A percentile compares a stretch with the other conserved stretches of the same genome.
These are phyloP conservation scores for Malacoraja senta DNA, from an alignment of 2,797 vertebrate genomes.

Conservation along the genomic window DNA sequence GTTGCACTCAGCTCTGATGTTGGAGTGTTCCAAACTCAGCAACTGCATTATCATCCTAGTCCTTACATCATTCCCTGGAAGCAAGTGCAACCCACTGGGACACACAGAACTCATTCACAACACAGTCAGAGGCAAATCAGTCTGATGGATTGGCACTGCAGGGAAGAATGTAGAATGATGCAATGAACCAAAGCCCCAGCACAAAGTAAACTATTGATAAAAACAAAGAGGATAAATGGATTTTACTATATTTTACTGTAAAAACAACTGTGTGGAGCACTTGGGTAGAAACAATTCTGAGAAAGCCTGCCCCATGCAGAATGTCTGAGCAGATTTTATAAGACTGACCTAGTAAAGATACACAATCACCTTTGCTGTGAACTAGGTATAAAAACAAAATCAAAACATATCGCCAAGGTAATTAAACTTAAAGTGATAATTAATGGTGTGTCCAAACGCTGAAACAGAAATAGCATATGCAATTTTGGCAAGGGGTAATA, in stretches of 20 bases:
- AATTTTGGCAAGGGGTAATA: not conserved
- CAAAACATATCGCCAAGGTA: not conserved
- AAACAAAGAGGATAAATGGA: not conserved
- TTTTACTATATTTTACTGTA: not conserved
- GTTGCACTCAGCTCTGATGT: too few species aligned
- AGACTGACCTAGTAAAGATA: not conserved
- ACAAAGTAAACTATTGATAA: not conserved
- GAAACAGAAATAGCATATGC: not conserved
- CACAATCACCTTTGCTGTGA: not conserved
- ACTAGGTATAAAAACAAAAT: not conserved
- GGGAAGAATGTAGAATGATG: not conserved
- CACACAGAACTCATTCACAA: conserved; percentile 4
- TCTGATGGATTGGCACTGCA: not conserved
- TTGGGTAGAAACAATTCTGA: not conserved
- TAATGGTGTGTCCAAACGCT: not conserved
- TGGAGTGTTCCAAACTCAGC: not conserved
- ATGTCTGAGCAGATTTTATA: not conserved
- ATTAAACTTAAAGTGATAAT: not conserved
- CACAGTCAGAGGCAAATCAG: not conserved
- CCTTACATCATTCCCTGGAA: not conserved
- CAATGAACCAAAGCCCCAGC: not conserved
- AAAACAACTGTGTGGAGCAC: not conserved
- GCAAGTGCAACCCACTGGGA: not conserved
- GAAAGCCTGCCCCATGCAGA: not conserved
- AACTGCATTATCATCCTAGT: not conserved